These are phyloP conservation scores for Onchidella celtica DNA, from an alignment of 2,888 invertebrate species.

Conservation along the genomic window DNA sequence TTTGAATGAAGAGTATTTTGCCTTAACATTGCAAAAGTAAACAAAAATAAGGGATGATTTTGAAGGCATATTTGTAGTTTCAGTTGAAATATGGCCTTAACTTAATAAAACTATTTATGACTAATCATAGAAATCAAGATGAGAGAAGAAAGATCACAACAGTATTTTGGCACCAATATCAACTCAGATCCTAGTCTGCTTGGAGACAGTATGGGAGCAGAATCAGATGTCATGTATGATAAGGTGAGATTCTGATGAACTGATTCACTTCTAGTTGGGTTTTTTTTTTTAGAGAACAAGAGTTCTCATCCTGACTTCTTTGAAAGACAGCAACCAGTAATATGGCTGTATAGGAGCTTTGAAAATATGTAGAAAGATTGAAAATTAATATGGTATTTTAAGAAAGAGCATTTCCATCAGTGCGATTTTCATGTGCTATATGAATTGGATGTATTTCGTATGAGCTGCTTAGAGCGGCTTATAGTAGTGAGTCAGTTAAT, in stretches of 20 bases:
- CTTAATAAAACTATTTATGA: no score
- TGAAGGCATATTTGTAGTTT: no score
- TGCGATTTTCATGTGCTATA: not conserved
- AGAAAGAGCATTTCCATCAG: no score
- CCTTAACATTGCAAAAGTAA: no score
- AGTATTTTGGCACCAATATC: constrained; percentile 88
- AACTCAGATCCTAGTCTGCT: constrained; percentile 66
- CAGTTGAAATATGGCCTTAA: no score
- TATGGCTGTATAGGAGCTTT: not conserved
- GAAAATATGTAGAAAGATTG: not conserved
- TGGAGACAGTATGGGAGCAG: constrained; percentile 65
- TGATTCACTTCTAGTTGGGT: not conserved
- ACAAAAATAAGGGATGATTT: no score
- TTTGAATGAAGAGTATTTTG: no score
- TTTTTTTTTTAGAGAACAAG: no score
- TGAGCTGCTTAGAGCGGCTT: not conserved
- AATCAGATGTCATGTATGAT: constrained; percentile 68
- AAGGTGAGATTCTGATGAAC: constrained; percentile 63
- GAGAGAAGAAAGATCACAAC: constrained; percentile 93
- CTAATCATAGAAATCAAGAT: constrained; percentile 93
- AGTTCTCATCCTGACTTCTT: no score
- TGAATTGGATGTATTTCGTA: no score
- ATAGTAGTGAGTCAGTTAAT: not conserved
- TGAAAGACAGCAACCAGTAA: no score
- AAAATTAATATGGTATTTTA: no score